These are phyloP conservation scores for Philopedon plagiatum DNA, from an alignment of 2,888 invertebrate species.

Conservation along the genomic window DNA sequence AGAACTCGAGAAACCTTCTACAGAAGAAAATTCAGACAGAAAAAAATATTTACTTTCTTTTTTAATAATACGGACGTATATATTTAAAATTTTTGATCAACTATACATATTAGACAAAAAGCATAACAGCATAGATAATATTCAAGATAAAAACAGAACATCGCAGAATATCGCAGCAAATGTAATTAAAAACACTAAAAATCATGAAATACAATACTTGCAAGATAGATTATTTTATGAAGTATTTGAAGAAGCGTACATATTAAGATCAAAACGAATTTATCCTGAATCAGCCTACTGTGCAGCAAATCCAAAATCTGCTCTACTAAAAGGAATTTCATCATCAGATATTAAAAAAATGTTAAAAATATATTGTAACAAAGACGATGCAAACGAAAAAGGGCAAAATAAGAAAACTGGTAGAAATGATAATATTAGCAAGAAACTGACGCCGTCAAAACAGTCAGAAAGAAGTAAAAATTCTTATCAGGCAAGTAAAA, in stretches of 20 bases:
- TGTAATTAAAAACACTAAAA: background rate
- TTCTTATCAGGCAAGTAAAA: background rate
- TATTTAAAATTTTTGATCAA: constrained; percentile 50
- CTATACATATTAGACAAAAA: constrained; percentile 43
- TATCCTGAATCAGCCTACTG: constrained; percentile 18
- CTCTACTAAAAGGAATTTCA: constrained; percentile 1
- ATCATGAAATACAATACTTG: constrained; percentile 23
- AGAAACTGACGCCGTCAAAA: constrained; percentile 3
- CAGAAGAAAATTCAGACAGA: constrained; percentile 53
- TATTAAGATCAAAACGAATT: constrained; percentile 48
- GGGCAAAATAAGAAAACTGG: constrained; percentile 1
- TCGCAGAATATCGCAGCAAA: background rate
- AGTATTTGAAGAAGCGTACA: constrained; percentile 52
- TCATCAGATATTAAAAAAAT: constrained; percentile 36
- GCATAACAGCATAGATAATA: background rate
- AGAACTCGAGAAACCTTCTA: constrained; percentile 54
- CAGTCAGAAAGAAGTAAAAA: constrained; percentile 12
- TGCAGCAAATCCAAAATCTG: constrained; percentile 48
- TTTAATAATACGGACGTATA: constrained; percentile 49
- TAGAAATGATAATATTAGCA: background rate
- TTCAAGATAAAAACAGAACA: background rate
- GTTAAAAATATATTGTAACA: constrained; percentile 36
- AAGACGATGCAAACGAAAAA: constrained; percentile 26
- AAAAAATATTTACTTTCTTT: constrained; percentile 52
- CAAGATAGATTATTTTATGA: constrained; percentile 54